phyloP scores from a whole-genome alignment of 1,140 invertebrate species.

The Tetranychus urticae region DNA sequence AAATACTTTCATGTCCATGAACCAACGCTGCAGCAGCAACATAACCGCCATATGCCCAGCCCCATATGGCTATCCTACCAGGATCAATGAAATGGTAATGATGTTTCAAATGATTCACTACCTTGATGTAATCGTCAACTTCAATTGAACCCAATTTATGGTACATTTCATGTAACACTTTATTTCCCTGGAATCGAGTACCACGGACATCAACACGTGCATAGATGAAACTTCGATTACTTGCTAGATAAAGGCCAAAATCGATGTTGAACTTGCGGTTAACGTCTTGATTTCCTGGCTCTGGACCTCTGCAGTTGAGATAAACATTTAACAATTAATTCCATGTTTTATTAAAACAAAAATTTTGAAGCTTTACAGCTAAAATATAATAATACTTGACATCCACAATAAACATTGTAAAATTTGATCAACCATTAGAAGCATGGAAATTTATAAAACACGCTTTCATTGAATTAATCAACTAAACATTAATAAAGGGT shows the following conservation, averaged over 20 bases:
- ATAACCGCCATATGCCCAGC: slow-evolving; percentile 76
- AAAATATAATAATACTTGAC: no score
- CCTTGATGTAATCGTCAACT: neutral
- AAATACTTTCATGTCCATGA: slow-evolving; percentile 35
- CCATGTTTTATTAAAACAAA: neutral
- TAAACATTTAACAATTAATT: neutral
- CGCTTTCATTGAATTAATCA: no score
- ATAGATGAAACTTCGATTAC: slow-evolving; percentile 1
- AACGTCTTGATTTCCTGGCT: slow-evolving; percentile 3
- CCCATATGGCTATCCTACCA: slow-evolving; percentile 47
- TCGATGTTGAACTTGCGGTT: slow-evolving; percentile 1
- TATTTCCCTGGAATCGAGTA: slow-evolving; percentile 13
- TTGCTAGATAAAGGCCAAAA: slow-evolving; percentile 5
- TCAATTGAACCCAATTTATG: slow-evolving; percentile 29
- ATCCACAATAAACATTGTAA: no score
- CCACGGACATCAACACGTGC: slow-evolving; percentile 1
- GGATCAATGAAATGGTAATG: slow-evolving; percentile 63
- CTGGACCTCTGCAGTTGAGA: neutral
- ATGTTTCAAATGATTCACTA: slow-evolving; percentile 38
- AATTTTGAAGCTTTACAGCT: no score
- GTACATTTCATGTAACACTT: slow-evolving; percentile 53
- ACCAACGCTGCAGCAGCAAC: slow-evolving; percentile 53
- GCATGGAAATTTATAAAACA: no score
- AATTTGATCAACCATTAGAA: no score
- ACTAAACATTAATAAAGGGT: no score